Evolutionary conservation across 2,888 invertebrate genomes (phyloP).

Genomic region (Pecten maximus): DNA sequence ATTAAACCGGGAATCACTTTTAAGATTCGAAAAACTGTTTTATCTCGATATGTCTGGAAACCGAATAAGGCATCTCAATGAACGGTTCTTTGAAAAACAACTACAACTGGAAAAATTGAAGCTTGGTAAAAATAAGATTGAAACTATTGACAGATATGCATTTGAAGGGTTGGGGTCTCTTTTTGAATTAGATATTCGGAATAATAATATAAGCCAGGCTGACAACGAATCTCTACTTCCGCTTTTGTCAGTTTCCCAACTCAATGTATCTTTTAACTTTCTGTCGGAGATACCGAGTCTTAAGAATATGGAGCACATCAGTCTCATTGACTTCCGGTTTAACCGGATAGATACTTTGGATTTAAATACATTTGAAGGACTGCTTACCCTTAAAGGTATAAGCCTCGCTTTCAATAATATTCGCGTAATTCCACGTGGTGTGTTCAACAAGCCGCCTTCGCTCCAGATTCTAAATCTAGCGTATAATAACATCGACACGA

Average conservation of each 20-base stretch:
- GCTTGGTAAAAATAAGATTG: conserved; percentile 47
- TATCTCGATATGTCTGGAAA: conserved; percentile 52
- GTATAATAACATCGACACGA: conserved; percentile 45
- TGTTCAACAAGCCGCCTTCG: conserved; percentile 39
- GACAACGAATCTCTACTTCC: conserved; percentile 38
- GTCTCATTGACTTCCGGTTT: conserved; percentile 49
- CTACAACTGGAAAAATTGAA: conserved; percentile 41
- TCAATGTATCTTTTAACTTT: conserved; percentile 49
- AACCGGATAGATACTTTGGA: conserved; percentile 45
- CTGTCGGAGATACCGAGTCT: conserved; percentile 48
- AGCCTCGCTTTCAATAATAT: conserved; percentile 50
- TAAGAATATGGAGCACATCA: conserved; percentile 23
- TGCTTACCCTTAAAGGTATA: conserved; percentile 45
- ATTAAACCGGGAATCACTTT: conserved; percentile 43
- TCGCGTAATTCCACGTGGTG: conserved; percentile 31
- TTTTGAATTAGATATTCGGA: conserved; percentile 42
- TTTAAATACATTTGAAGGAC: conserved; percentile 42
- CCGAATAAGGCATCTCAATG: conserved; percentile 41
- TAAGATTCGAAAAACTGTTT: conserved; percentile 27
- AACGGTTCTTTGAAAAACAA: conserved; percentile 38
- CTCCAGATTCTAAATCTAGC: conserved; percentile 48
- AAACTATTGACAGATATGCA: conserved; percentile 38
- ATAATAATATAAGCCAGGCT: conserved; percentile 39
- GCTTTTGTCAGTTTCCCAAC: conserved; percentile 38
- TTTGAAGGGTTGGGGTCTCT: conserved; percentile 45